phyloP scores from a whole-genome alignment of 2,888 invertebrate species.

The Biston betularia region DNA sequence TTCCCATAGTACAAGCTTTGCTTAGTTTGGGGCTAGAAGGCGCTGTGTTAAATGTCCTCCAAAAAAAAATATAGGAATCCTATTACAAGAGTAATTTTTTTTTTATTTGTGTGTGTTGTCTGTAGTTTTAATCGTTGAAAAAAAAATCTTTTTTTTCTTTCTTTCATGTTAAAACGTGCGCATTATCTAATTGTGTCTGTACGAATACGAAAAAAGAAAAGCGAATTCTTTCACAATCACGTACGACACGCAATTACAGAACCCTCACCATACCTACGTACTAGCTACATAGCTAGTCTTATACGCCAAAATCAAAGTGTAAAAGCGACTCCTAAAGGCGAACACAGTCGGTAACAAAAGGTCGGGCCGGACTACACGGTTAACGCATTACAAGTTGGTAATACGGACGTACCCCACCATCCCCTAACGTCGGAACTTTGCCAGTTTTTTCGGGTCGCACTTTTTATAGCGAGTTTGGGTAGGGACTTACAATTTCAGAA shows the following conservation, averaged over 20 bases:
- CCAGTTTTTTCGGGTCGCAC: conserved; percentile 14
- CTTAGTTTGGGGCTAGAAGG: too few species aligned
- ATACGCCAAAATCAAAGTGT: conserved; percentile 23
- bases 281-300: neutral
- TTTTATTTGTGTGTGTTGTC: too few species aligned
- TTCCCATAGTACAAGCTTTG: too few species aligned
- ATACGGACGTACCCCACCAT: conserved; percentile 14
- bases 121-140: too few species aligned
- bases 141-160: too few species aligned
- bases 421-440: conserved; percentile 11
- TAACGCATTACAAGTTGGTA: conserved; percentile 48
- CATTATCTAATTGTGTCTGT: conserved; percentile 3
- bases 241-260: conserved; percentile 11
- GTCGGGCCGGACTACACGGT: conserved; percentile 41
- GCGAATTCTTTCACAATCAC: conserved; percentile 16
- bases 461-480: conserved; percentile 15
- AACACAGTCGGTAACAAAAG: conserved; percentile 21
- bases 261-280: conserved; percentile 8
- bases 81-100: too few species aligned
- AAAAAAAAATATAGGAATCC: too few species aligned
- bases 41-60: too few species aligned
- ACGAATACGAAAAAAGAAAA: conserved; percentile 11
- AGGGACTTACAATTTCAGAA: neutral
- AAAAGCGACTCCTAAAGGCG: conserved; percentile 21
- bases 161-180: neutral